Percentiles rank a stretch among this genome's conserved stretches.
These are phyloP conservation scores for Drosophila rhopaloa DNA, from an alignment of 1,140 invertebrate species.

Conservation along the genomic window DNA sequence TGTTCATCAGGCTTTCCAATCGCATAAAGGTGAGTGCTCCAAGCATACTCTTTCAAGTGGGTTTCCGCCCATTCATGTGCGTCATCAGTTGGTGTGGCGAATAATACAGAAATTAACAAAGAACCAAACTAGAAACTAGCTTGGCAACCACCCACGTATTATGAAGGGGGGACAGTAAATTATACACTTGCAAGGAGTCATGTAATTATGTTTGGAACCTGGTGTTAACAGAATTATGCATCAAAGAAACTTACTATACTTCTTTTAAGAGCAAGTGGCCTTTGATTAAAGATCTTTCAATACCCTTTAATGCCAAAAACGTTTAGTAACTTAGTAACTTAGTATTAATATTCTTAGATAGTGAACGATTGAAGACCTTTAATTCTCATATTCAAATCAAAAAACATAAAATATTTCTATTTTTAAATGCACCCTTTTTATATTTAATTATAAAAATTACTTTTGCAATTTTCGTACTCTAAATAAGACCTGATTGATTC, in stretches of 20 bases:
- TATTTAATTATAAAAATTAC: too few species aligned
- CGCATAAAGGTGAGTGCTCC: slow-evolving; percentile 92
- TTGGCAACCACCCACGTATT: slow-evolving; percentile 41
- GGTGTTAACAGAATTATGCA: neutral
- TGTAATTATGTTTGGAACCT: neutral
- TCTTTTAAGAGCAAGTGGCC: neutral
- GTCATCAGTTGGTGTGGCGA: slow-evolving; percentile 35
- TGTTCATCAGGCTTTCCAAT: slow-evolving; percentile 97
- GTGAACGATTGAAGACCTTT: neutral
- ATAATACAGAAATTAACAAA: slow-evolving; percentile 20
- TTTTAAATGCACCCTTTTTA: too few species aligned
- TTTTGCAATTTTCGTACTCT: too few species aligned
- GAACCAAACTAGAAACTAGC: slow-evolving; percentile 17
- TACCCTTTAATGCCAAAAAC: neutral
- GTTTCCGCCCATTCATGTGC: slow-evolving; percentile 5
- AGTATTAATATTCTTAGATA: too few species aligned
- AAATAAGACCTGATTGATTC: too few species aligned
- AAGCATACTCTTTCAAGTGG: neutral
- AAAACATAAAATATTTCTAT: too few species aligned
- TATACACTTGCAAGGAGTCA: slow-evolving; percentile 18
- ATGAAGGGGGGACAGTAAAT: slow-evolving; percentile 4
- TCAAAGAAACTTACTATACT: too few species aligned
- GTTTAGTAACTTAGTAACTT: neutral
- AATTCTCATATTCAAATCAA: neutral
- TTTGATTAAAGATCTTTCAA: neutral